Conservation (phyloP, 2,797 vertebrate species). For the Phalloptychus januarius region DNA sequence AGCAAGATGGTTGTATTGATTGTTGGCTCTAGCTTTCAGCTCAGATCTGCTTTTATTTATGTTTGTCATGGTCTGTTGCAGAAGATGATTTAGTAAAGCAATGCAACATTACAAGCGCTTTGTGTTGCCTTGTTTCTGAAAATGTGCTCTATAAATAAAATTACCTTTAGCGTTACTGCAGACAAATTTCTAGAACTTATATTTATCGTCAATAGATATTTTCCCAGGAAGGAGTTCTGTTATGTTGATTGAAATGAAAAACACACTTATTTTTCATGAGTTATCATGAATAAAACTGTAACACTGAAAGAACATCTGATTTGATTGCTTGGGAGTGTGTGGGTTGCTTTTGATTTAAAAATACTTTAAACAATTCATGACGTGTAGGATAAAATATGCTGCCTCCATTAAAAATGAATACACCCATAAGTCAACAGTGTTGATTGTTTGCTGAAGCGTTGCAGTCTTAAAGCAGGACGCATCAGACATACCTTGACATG, state of each 20-base stretch:
- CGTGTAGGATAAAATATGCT: background rate
- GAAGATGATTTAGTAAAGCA: background rate
- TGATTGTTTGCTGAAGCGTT: slow-evolving; percentile 7
- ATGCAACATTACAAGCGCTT: no score
- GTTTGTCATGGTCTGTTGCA: background rate
- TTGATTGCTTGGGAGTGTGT: background rate
- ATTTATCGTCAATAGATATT: background rate
- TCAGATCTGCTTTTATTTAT: slow-evolving; percentile 9
- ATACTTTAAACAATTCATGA: slow-evolving; percentile 15
- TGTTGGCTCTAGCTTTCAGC: slow-evolving; percentile 2
- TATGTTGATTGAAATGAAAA: background rate
- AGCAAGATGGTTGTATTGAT: slow-evolving; percentile 34
- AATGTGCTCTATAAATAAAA: no score
- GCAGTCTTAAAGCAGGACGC: slow-evolving; percentile 17
- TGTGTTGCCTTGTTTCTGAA: no score
- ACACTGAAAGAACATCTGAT: background rate
- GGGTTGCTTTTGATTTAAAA: slow-evolving; percentile 1
- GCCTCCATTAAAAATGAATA: background rate
- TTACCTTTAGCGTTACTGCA: background rate
- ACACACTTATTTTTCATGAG: background rate
- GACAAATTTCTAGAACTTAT: background rate
- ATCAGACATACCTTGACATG: slow-evolving; percentile 24
- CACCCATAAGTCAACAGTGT: slow-evolving; percentile 1
- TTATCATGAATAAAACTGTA: background rate
- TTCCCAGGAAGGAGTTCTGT: background rate